Conservation (phyloP, 2,797 vertebrate genomes). For the Mionectes olivaceus region DNA sequence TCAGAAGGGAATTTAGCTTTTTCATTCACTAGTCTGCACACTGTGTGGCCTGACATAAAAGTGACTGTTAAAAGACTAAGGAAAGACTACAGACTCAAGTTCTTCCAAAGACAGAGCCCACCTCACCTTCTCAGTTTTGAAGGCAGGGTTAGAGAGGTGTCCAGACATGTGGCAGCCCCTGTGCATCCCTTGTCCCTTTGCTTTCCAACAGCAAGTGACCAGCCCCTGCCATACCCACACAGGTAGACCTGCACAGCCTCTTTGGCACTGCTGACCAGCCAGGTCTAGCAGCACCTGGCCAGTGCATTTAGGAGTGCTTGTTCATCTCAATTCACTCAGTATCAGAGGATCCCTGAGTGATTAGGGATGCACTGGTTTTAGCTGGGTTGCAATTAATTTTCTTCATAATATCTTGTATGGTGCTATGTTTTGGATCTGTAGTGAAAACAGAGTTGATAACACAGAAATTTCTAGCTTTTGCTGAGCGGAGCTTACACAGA, state of each 20-base stretch:
- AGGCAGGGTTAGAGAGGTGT: background rate
- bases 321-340: background rate
- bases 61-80: background rate
- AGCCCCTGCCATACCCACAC: no score
- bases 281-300: background rate
- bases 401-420: background rate
- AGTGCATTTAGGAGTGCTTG: background rate
- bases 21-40: background rate
- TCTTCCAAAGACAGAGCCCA: background rate
- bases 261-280: background rate
- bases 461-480: background rate
- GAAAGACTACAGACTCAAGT: background rate
- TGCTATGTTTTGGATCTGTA: background rate
- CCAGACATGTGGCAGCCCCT: background rate
- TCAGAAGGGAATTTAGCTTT: background rate
- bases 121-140: background rate
- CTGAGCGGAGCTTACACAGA: background rate
- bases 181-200: background rate
- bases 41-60: background rate
- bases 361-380: background rate
- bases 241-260: background rate
- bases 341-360: background rate
- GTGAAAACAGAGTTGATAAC: background rate
- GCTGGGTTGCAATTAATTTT: background rate
- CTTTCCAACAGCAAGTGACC: background rate